Evolutionary conservation across 2,113 vertebrate genomes (phyloP), one percentile per base, ranked within the genome.

Genomic region (Melanerpes aurifrons): DNA sequence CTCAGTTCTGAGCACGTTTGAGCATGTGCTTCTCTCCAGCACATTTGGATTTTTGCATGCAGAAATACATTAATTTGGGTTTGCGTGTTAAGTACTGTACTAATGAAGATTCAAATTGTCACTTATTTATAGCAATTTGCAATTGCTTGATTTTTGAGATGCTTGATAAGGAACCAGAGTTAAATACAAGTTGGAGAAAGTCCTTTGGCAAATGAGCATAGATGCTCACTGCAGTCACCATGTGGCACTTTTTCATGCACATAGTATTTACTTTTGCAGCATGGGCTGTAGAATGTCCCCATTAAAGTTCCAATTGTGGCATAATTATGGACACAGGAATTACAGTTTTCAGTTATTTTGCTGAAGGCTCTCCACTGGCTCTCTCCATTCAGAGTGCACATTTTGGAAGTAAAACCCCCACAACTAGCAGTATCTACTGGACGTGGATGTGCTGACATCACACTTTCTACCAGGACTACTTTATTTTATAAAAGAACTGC

Each of bases 11-110:
- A 76, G 68, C 2, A 2, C 35, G 25, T 24, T 53, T 61, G 86
- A 82, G 78, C 59, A 20, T 87, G 89, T 0, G 0, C 69, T 24
- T 26, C 32, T 89, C 57, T 82, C 43, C 54, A 81, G 19, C 3
- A 2, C 40, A 6, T 70, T 77, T 62, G n/a, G 73, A 32, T 68
- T 57, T 85, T 72, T 86, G 69, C 48, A 50, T 59, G 29, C 0
- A 8, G 85, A 90, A 92, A 83, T 64, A 94, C 92, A 87, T 87
- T 64, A n/a, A 86, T 95, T 89, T 74, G 43, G n/a, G 26, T 92
- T 85, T 80, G 43, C 4, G 1, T 69, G 31, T 73, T 63, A 85
- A 85, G 73, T 71, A 15, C 48, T 4, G 3, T 57, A 78, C 87
- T 95, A 79, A 82, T 86, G 67, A 76, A 95, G 89, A 76, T 72